Percentiles rank a stretch among this genome's conserved stretches.
These are phyloP conservation scores for Porites cylindrica DNA, from an alignment of 92 coral and sea anemone genomes.

Conservation along the genomic window DNA sequence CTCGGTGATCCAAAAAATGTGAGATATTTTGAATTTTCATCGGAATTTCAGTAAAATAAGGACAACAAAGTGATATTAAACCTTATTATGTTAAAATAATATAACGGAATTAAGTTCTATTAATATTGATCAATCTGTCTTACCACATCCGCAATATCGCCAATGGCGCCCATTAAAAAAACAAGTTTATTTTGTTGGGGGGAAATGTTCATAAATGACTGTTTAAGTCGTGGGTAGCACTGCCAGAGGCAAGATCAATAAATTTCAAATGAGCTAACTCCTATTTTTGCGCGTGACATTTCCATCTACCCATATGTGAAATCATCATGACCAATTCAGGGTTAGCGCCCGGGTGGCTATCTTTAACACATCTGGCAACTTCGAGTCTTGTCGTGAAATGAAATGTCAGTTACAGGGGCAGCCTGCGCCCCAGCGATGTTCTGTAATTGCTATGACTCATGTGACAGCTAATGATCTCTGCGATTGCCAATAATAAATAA, in stretches of 20 bases:
- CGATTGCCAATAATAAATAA: slow-evolving; percentile 10
- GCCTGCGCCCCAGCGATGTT: not conserved
- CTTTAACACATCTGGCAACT: slow-evolving; percentile 24
- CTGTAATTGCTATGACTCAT: not conserved
- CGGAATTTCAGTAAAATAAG: no score
- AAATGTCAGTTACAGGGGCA: not conserved
- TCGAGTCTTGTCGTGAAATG: not conserved
- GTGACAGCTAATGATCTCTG: not conserved
- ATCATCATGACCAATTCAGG: slow-evolving; percentile 14
- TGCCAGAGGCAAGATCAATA: not conserved
- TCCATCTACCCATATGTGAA: not conserved
- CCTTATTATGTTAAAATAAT: not conserved
- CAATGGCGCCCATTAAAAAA: slow-evolving; percentile 8
- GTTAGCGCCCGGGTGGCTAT: slow-evolving; percentile 44
- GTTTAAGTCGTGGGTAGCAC: not conserved
- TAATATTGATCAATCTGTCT: not conserved
- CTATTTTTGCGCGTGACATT: not conserved
- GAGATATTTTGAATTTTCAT: no score
- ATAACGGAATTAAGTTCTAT: not conserved
- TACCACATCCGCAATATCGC: slow-evolving; percentile 10
- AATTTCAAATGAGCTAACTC: not conserved
- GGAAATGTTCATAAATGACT: not conserved
- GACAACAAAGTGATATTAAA: no score
- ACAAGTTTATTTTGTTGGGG: not conserved
- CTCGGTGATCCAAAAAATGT: no score